phyloP scores from a whole-genome alignment of 2,113 vertebrate genomes.

The Mus pahari region DNA sequence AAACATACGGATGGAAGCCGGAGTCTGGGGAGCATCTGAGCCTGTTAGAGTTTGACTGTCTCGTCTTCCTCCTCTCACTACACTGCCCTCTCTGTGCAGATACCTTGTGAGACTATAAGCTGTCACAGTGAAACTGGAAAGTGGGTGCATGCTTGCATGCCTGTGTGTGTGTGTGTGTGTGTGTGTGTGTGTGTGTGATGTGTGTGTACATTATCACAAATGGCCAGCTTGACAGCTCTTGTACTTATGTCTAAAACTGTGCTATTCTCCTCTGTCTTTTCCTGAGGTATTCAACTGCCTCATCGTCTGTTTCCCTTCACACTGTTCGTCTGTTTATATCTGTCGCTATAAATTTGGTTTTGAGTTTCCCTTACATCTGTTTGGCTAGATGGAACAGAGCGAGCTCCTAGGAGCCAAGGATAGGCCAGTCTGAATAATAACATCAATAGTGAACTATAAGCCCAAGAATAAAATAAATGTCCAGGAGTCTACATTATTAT shows the following conservation, averaged over 20 bases:
- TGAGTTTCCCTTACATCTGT: not conserved
- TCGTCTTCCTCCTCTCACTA: slow-evolving; percentile 18
- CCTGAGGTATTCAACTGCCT: not conserved
- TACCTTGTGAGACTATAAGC: slow-evolving; percentile 2
- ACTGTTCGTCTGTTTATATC: not conserved
- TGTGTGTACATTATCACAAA: not conserved
- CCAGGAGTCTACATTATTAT: not conserved
- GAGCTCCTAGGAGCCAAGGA: not conserved
- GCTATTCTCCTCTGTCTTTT: not conserved
- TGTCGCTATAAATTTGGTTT: slow-evolving; percentile 2
- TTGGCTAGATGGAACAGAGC: not conserved
- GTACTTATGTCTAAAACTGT: not conserved
- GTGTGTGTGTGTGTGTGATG: not conserved
- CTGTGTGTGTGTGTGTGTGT: not conserved
- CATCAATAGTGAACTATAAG: slow-evolving; percentile 34
- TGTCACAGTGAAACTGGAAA: slow-evolving; percentile 17
- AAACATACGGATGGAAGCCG: slow-evolving; percentile 75
- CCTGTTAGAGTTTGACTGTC: slow-evolving; percentile 1
- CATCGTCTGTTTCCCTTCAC: not conserved
- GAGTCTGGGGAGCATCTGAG: slow-evolving; percentile 51
- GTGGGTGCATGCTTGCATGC: not conserved
- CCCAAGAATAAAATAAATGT: slow-evolving; percentile 33
- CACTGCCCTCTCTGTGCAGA: not conserved
- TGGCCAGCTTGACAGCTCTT: not conserved
- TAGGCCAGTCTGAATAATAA: not conserved